Evolutionary conservation across 2,888 invertebrate species (phyloP).

Genomic region (Prenolepis imparis): DNA sequence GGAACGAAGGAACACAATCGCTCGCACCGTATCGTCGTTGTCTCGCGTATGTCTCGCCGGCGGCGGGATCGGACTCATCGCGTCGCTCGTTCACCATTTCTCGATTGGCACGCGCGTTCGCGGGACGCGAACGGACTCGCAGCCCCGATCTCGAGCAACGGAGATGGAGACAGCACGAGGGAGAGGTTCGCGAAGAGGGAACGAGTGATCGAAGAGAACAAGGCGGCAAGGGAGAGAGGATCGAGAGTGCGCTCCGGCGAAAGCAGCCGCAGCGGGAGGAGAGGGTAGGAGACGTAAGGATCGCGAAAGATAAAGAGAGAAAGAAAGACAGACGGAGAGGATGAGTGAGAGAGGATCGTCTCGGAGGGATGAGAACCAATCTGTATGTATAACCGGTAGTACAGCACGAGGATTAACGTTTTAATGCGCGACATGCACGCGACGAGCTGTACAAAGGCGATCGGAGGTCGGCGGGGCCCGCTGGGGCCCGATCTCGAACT

Average conservation of each 20-base stretch:
- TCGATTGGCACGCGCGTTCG: slow-evolving; percentile 75
- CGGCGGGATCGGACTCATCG: slow-evolving; percentile 49
- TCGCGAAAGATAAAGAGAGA: slow-evolving; percentile 22
- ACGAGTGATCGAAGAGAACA: slow-evolving; percentile 46
- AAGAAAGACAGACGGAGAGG: slow-evolving; percentile 25
- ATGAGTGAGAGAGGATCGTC: slow-evolving; percentile 12
- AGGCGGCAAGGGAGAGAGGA: slow-evolving; percentile 55
- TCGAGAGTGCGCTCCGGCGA: slow-evolving; percentile 54
- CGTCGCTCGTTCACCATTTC: slow-evolving; percentile 49
- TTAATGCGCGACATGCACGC: slow-evolving; percentile 80
- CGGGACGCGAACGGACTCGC: slow-evolving; percentile 53
- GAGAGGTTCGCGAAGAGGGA: slow-evolving; percentile 21
- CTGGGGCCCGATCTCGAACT: slow-evolving; percentile 14
- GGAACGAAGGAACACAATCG: slow-evolving; percentile 15
- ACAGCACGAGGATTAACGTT: slow-evolving; percentile 82
- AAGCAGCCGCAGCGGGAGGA: slow-evolving; percentile 47
- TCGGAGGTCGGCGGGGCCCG: background rate
- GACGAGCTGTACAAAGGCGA: slow-evolving; percentile 63
- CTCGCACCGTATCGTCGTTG: slow-evolving; percentile 23
- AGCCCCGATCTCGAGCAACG: slow-evolving; percentile 42
- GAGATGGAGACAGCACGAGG: background rate
- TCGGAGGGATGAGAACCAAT: slow-evolving; percentile 64
- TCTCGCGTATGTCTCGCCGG: slow-evolving; percentile 31
- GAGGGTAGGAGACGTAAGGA: slow-evolving; percentile 34
- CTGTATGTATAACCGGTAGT: slow-evolving; percentile 82